These are phyloP conservation scores for Serranus cabrilla DNA, from an alignment of 2,797 vertebrate genomes.

Conservation along the genomic window DNA sequence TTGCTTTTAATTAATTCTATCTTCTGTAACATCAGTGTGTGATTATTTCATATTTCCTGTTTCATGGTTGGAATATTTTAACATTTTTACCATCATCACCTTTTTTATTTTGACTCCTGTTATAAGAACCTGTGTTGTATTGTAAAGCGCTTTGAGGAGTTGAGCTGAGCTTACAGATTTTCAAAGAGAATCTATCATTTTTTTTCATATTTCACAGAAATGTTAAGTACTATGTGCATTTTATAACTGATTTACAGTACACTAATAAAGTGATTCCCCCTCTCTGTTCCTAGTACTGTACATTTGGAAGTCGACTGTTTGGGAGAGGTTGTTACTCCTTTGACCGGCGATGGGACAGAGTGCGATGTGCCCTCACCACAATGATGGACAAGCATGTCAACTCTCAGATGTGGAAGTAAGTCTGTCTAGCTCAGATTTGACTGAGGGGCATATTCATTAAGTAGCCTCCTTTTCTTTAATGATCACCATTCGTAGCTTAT, in stretches of 20 bases:
- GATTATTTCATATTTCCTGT: too few relatives aligned
- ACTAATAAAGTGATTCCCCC: background rate
- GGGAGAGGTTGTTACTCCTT: conserved; percentile 96
- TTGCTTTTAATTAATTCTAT: too few relatives aligned
- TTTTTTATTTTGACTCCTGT: too few relatives aligned
- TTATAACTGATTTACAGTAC: background rate
- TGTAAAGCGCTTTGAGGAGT: background rate
- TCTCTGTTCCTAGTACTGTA: conserved; percentile 91
- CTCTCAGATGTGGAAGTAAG: conserved; percentile 99
- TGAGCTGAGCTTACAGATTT: background rate
- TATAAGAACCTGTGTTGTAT: too few relatives aligned
- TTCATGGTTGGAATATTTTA: too few relatives aligned
- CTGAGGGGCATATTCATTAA: background rate
- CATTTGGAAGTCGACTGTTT: conserved; percentile 96
- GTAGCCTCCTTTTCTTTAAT: background rate
- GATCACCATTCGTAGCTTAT: background rate
- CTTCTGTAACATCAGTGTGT: too few relatives aligned
- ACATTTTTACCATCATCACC: too few relatives aligned
- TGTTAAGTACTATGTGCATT: background rate
- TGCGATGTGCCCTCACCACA: conserved; percentile 93
- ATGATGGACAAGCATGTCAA: conserved; percentile 99
- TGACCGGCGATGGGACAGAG: conserved; percentile 95
- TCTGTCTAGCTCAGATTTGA: conserved; percentile 39
- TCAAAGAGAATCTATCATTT: background rate
- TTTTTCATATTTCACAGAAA: background rate